phyloP scores from a whole-genome alignment of 2,888 invertebrate species.

The Nymphalis polychloros region DNA sequence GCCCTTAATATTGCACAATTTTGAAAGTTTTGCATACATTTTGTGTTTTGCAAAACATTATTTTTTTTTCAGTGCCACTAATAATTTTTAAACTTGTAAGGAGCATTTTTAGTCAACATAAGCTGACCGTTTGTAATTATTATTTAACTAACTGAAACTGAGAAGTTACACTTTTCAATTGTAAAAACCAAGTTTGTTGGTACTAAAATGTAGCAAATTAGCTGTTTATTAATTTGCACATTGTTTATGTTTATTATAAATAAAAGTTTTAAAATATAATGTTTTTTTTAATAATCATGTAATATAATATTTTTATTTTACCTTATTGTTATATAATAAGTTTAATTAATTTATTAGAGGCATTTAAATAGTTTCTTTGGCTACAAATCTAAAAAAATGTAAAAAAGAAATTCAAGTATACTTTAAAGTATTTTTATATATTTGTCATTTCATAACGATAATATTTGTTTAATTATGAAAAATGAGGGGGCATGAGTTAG shows the following conservation, averaged over 20 bases:
- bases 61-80: slow-evolving; percentile 62
- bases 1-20: slow-evolving; percentile 68
- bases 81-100: slow-evolving; percentile 52
- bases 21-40: slow-evolving; percentile 48
- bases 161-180: slow-evolving; percentile 51
- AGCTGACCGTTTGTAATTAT: slow-evolving; percentile 54
- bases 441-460: no score
- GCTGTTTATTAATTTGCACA: slow-evolving; percentile 65
- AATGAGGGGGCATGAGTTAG: no score
- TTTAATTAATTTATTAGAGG: no score
- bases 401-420: no score
- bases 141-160: slow-evolving; percentile 54
- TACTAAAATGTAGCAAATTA: slow-evolving; percentile 45
- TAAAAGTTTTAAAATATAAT: slow-evolving; percentile 63
- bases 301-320: no score
- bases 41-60: slow-evolving; percentile 33
- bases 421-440: no score
- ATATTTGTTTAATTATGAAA: no score
- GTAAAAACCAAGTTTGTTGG: slow-evolving; percentile 41
- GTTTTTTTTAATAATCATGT: slow-evolving; percentile 26
- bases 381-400: no score
- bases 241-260: slow-evolving; percentile 77
- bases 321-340: no score
- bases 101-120: slow-evolving; percentile 71
- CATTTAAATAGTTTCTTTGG: no score